These are phyloP conservation scores for Nothocercus julius DNA, from an alignment of 2,113 vertebrate genomes.

Conservation along the genomic window DNA sequence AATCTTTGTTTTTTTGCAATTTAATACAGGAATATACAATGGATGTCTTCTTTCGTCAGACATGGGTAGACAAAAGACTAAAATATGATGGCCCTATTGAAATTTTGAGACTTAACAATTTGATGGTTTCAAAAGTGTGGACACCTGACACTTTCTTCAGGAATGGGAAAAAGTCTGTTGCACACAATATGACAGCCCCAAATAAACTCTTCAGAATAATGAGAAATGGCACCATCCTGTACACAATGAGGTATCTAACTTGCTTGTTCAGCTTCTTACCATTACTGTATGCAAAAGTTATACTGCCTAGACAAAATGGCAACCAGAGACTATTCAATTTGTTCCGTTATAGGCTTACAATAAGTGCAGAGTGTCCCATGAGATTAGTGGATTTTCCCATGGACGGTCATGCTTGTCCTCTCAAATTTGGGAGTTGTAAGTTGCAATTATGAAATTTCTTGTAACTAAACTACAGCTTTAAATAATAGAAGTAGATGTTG, in stretches of 20 bases:
- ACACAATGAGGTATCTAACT: constrained; percentile 93
- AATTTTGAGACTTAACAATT: constrained; percentile 96
- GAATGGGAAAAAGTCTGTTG: constrained; percentile 96
- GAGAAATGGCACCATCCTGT: constrained; percentile 98
- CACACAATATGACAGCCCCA: constrained; percentile 98
- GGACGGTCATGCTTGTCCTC: constrained; percentile 97
- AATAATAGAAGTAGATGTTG: constrained; percentile 52
- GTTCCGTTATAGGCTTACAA: constrained; percentile 88
- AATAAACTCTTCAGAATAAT: constrained; percentile 99
- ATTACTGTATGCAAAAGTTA: constrained; percentile 53
- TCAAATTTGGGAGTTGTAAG: constrained; percentile 99
- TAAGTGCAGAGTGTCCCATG: constrained; percentile 98
- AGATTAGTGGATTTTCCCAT: constrained; percentile 98
- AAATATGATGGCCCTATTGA: constrained; percentile 95
- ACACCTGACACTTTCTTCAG: constrained; percentile 99
- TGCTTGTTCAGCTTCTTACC: constrained; percentile 26
- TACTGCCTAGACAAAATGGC: constrained; percentile 56
- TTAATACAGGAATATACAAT: constrained; percentile 93
- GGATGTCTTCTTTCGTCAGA: constrained; percentile 99
- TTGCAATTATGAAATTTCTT: constrained; percentile 72
- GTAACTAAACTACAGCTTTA: constrained; percentile 62
- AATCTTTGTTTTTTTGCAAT: constrained; percentile 47
- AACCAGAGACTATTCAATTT: constrained; percentile 70
- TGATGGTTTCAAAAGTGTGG: constrained; percentile 99
- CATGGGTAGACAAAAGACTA: constrained; percentile 94